Evolutionary conservation across 2,888 invertebrate species (phyloP), one percentile per base, ranked within the genome.

Genomic region (Aplocera efformata): DNA sequence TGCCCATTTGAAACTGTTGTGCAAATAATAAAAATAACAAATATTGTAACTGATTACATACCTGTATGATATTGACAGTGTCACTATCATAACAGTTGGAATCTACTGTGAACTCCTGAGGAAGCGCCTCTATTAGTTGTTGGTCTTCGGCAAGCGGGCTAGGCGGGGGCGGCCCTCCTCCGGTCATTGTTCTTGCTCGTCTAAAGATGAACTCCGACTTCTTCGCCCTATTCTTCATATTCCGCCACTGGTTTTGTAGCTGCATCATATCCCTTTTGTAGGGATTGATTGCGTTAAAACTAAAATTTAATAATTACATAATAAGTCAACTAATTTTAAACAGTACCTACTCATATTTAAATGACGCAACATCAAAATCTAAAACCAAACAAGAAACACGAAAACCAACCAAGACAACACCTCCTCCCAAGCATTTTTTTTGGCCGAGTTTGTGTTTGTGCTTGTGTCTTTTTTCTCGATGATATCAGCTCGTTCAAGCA

Each of bases 211-310:
- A 33, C 6, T 24, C 17, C 8, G 11, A 8, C 7, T 33, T 33
- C 11, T 23, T 33, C 7, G 13, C 17, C 5, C 13, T 25, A 25
- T 25, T 13, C 11, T 33, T 33, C 21, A 21, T 30, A n/a, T 24
- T 37, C n/a, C 30, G 23, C 36, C 25, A 33, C 13, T 33, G 33
- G 13, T 33, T 24, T 1, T 8, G 6, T 7, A 33, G 6, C 11
- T 33, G 25, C 6, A 9, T 8, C 33, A 33, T 24, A 13, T 24
- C 25, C 21, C 33, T 7, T 3, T 13, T 24, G 3, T 11, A 17
- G 6, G 20, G 1, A 8, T 25, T 33, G 6, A 33, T 10, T 25
- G 20, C 13, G 7, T 33, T 33, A 25, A 24, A 33, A 11, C 33
- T 33, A n/a, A 17, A 33, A 25, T 32, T n/a, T 29, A n/a, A n/a